Conservation (phyloP, 2,888 invertebrate genomes). For the Mimachlamys varia region DNA sequence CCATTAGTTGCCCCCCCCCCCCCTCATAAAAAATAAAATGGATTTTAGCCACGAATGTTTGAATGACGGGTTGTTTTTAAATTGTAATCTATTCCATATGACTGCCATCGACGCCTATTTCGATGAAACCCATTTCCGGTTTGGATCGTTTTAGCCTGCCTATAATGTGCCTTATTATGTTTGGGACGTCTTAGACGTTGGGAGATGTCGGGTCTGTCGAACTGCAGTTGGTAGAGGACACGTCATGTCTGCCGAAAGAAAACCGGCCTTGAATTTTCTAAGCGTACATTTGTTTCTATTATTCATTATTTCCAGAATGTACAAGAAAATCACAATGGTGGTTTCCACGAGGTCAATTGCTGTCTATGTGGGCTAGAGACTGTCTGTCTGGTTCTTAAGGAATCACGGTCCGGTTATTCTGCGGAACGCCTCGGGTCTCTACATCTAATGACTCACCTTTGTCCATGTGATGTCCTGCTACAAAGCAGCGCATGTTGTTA, state of each 20-base stretch:
- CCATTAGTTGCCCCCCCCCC: too few species aligned
- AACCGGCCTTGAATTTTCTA: background rate
- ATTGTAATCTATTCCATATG: too few species aligned
- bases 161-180: too few species aligned
- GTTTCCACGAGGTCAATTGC: background rate
- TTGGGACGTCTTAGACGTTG: too few species aligned
- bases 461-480: background rate
- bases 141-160: too few species aligned
- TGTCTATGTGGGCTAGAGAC: background rate
- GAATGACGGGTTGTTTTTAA: too few species aligned
- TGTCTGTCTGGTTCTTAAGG: background rate
- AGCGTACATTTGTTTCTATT: background rate
- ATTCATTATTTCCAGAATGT: background rate
- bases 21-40: too few species aligned
- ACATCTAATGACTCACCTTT: background rate
- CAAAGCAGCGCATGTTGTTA: background rate
- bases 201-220: too few species aligned
- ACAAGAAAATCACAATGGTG: background rate
- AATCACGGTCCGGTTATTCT: background rate
- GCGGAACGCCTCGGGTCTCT: background rate
- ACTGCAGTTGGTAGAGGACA: background rate
- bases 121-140: too few species aligned
- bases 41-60: too few species aligned
- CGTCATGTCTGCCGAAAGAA: background rate
- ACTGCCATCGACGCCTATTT: too few species aligned